phyloP scores from a whole-genome alignment of 1,140 invertebrate species.

The Telenomus remus region DNA sequence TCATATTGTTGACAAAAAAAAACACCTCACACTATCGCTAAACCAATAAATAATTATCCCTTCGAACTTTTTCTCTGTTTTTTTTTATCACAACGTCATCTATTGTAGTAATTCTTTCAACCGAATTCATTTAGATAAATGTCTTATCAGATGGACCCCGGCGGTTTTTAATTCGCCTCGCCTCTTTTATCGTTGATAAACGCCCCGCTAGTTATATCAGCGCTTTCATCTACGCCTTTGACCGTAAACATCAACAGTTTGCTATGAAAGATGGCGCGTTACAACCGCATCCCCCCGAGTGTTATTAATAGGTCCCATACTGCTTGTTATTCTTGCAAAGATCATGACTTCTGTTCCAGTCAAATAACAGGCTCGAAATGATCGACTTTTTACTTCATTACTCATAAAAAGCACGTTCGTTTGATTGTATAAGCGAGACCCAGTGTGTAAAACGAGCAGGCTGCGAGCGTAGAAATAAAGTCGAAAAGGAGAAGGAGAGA shows the following conservation, averaged over 20 bases:
- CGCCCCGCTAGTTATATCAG: constrained; percentile 2
- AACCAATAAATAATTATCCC: constrained; percentile 33
- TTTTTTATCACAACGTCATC: constrained; percentile 19
- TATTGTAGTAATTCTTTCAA: constrained; percentile 12
- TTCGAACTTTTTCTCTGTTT: no score
- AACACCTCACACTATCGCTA: constrained; percentile 6
- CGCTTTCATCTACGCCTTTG: constrained; percentile 2
- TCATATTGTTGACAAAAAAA: constrained; percentile 30
- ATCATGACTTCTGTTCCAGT: constrained; percentile 49
- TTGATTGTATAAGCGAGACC: constrained; percentile 42
- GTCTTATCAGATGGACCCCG: constrained; percentile 5
- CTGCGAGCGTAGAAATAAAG: constrained; percentile 45
- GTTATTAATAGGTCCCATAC: constrained; percentile 29
- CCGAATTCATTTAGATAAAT: constrained; percentile 32
- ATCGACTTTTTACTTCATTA: constrained; percentile 51
- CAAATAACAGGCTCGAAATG: constrained; percentile 28
- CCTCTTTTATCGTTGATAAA: constrained; percentile 22
- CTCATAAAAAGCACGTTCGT: constrained; percentile 48
- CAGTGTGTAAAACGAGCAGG: constrained; percentile 24
- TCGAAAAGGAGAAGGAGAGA: constrained; percentile 47
- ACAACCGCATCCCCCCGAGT: neutral
- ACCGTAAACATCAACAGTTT: constrained; percentile 20
- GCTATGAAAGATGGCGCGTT: constrained; percentile 20
- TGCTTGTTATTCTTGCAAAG: constrained; percentile 30
- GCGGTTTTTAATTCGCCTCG: constrained; percentile 14